phyloP scores from a whole-genome alignment of 2,113 vertebrate genomes.

The Myocastor coypus region DNA sequence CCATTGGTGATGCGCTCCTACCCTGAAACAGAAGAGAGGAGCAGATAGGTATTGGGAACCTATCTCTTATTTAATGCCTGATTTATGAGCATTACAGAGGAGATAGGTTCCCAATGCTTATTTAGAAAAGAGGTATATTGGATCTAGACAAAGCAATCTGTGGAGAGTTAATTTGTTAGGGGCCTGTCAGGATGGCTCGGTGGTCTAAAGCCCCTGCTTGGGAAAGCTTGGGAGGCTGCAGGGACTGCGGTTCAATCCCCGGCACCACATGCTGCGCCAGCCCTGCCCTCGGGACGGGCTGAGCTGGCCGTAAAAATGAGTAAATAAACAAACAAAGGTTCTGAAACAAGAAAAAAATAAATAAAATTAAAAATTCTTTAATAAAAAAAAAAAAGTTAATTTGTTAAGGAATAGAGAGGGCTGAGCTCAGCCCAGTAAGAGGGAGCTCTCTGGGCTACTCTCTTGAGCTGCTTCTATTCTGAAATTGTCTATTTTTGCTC shows the following conservation, averaged over 20 bases:
- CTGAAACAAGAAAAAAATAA: too few relatives aligned
- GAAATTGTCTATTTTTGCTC: conserved; percentile 43
- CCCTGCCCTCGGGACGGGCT: too few relatives aligned
- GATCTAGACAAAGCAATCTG: background rate
- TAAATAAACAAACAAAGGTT: too few relatives aligned
- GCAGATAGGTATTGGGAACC: background rate
- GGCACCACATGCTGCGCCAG: too few relatives aligned
- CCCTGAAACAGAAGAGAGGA: background rate
- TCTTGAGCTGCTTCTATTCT: conserved; percentile 10
- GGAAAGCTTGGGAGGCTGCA: too few relatives aligned
- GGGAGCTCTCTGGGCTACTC: background rate
- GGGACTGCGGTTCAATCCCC: too few relatives aligned
- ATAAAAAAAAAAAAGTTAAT: too few relatives aligned
- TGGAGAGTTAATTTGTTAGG: background rate
- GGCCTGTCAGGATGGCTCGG: too few relatives aligned
- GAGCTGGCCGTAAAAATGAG: too few relatives aligned
- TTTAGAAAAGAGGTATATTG: background rate
- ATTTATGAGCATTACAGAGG: conserved; percentile 40
- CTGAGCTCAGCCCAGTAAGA: background rate
- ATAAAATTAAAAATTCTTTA: too few relatives aligned
- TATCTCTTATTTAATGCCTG: conserved; percentile 20
- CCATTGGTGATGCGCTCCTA: background rate
- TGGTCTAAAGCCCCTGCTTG: too few relatives aligned
- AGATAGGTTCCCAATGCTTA: too few relatives aligned
- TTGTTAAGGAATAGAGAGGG: background rate